A percentile compares a stretch with the other conserved stretches of the same genome.
Conservation (phyloP, 2,888 invertebrate species). For the Cheilosia vernalis region DNA sequence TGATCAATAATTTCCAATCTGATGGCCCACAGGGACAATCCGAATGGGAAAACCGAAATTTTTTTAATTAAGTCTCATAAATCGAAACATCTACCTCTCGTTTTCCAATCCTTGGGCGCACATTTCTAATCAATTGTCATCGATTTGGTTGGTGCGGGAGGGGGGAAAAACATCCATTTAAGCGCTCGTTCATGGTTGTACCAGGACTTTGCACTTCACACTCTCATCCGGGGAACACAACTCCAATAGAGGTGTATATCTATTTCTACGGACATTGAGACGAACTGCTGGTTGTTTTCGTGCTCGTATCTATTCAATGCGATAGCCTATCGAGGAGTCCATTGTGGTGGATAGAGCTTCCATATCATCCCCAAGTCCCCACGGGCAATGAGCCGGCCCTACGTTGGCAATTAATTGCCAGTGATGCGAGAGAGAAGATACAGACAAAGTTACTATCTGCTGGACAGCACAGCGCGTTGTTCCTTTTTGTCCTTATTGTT, state of each 20-base stretch:
- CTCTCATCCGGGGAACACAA: constrained; percentile 18
- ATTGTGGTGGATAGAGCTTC: constrained; percentile 21
- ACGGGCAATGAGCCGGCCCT: constrained; percentile 42
- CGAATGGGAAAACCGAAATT: neutral
- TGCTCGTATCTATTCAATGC: constrained; percentile 47
- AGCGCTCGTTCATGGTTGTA: constrained; percentile 28
- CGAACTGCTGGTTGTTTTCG: constrained; percentile 36
- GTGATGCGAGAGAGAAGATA: constrained; percentile 69
- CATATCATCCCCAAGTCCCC: constrained; percentile 28
- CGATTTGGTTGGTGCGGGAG: constrained; percentile 3
- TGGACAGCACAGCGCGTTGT: constrained; percentile 15
- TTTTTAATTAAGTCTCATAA: constrained; percentile 65
- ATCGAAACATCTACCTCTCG: constrained; percentile 10
- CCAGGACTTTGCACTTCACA: constrained; percentile 33
- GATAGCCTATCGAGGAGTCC: constrained; percentile 23
- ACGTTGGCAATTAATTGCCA: constrained; percentile 67
- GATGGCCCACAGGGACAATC: neutral
- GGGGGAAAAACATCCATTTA: constrained; percentile 44
- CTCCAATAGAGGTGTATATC: neutral
- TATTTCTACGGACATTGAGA: constrained; percentile 43
- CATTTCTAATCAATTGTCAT: constrained; percentile 72
- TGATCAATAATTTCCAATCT: constrained; percentile 38
- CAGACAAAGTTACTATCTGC: constrained; percentile 51
- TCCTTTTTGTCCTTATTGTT: constrained; percentile 42
- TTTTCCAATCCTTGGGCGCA: constrained; percentile 20